Evolutionary conservation across 2,888 invertebrate species (phyloP).

Genomic region (Tinea pellionella): DNA sequence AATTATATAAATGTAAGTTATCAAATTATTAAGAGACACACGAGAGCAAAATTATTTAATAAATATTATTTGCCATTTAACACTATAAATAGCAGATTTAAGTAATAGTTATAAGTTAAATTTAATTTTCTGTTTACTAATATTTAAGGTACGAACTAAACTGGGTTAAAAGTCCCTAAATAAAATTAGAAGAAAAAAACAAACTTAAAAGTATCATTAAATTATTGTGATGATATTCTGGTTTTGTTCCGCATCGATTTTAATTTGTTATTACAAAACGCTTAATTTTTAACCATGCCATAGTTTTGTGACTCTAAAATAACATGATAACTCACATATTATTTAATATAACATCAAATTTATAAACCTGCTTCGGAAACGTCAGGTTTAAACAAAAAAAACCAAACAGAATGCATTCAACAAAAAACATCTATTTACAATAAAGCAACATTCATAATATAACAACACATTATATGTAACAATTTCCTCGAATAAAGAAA

Average conservation of each 20-base stretch:
- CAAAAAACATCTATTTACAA: slow-evolving; percentile 62
- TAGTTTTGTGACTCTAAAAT: neutral
- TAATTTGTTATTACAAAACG: no score
- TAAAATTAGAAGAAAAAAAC: no score
- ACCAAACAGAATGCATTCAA: slow-evolving; percentile 24
- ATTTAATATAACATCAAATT: neutral
- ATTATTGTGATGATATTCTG: no score
- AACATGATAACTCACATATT: neutral
- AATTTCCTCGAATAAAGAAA: slow-evolving; percentile 29
- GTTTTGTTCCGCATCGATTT: neutral
- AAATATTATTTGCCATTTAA: no score
- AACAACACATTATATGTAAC: slow-evolving; percentile 60
- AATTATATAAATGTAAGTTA: no score
- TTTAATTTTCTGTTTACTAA: no score
- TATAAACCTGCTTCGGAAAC: neutral
- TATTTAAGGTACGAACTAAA: no score
- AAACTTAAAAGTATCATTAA: no score
- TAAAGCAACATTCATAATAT: slow-evolving; percentile 64
- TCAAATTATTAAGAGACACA: neutral
- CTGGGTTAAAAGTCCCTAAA: no score
- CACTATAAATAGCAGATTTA: no score
- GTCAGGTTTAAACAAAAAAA: neutral
- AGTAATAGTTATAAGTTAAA: no score
- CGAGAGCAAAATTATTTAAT: neutral
- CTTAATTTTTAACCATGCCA: neutral